Base-by-base conservation (phyloP, 2,113 vertebrate genomes). In the Turdus rufiventris region DNA sequence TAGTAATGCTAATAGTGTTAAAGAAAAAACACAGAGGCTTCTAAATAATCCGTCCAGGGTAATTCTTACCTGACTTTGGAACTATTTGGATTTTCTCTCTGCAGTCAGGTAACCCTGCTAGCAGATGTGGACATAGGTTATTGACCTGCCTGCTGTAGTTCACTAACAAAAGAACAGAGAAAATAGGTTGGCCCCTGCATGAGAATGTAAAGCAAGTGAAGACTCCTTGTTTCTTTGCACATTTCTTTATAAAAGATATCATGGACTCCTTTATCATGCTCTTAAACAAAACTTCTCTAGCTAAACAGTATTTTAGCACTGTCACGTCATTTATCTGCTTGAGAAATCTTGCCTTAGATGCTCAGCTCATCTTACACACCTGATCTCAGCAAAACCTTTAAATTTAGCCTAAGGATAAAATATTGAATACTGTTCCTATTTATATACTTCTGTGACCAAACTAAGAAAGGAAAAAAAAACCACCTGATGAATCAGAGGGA, bases 401-500 rank as follows among this genome's bases (percentile, higher is more conserved):
- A 19, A 91, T 83, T 89, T 60, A 76, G 51, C 72, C 57, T 34
- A 19, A 36, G 42, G 36, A 74, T 81, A 75, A 87, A 89, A 80
- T 71, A 86, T 56, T 56, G 14, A 60, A 50, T 29, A 45, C 51
- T 24, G 18, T 63, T 84, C 62, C 91, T 92, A 65, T 88, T 90
- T 93, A 88, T 95, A 90, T 33, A 71, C 26, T 89, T 80, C 62
- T 79, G 65, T 54, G 60, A 87, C 78, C 85, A 73, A n/a, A 14
- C 5, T 68, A 80, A 70, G 36, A 23, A 53, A 25, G 5, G 71
- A 31, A 67, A 42, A 56, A 80, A 43, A 63, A 70, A 72, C 88
- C 81, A 95, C 83, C 89, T 91, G 93, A 93, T 89, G 94, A 91
- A 92, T 93, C 90, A 57, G 81, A 87, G 66, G 45, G 66, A 58